Evolutionary conservation across 1,140 invertebrate species (phyloP).

Genomic region (Drosophila varians): DNA sequence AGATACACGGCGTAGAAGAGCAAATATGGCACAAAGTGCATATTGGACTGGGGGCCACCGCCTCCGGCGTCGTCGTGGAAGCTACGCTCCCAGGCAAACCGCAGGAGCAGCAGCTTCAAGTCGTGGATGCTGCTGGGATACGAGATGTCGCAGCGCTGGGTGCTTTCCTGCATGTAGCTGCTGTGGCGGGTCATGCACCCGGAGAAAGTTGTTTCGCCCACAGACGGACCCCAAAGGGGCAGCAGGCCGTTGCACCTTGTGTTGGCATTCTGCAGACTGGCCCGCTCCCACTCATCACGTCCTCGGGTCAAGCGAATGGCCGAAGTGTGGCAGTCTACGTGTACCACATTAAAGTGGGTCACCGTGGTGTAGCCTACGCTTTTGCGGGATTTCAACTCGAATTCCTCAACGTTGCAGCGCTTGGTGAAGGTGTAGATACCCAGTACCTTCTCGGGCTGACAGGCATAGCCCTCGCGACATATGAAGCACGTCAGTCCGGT

Average conservation of each 20-base stretch:
- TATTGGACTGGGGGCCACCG: conserved; percentile 97
- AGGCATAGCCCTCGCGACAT: conserved; percentile 98
- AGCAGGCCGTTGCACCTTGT: conserved; percentile 98
- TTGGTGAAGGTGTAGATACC: conserved; percentile 99
- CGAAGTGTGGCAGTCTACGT: conserved; percentile 98
- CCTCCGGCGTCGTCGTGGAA: conserved; percentile 99
- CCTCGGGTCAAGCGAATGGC: conserved; percentile 91
- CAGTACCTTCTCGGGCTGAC: conserved; percentile 95
- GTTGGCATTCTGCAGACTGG: conserved; percentile 98
- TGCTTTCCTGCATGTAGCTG: conserved; percentile 93
- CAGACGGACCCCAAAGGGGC: conserved; percentile 97
- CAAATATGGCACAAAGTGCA: conserved; percentile 97
- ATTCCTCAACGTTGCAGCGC: conserved; percentile 96
- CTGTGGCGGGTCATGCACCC: conserved; percentile 96
- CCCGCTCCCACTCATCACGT: conserved; percentile 98
- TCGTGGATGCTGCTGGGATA: conserved; percentile 96
- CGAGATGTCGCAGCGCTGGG: conserved; percentile 93
- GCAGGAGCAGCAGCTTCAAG: conserved; percentile 93
- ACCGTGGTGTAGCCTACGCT: conserved; percentile 96
- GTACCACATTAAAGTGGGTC: conserved; percentile 99
- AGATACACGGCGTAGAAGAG: conserved; percentile 98
- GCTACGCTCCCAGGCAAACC: conserved; percentile 96
- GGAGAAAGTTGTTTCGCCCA: conserved; percentile 97
- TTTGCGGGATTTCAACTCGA: conserved; percentile 93
- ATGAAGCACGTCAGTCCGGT: conserved; percentile 98